Percentiles rank a stretch among this genome's conserved stretches.
These are phyloP conservation scores for Chloebia gouldiae DNA, from an alignment of 2,113 vertebrate genomes.

Conservation along the genomic window DNA sequence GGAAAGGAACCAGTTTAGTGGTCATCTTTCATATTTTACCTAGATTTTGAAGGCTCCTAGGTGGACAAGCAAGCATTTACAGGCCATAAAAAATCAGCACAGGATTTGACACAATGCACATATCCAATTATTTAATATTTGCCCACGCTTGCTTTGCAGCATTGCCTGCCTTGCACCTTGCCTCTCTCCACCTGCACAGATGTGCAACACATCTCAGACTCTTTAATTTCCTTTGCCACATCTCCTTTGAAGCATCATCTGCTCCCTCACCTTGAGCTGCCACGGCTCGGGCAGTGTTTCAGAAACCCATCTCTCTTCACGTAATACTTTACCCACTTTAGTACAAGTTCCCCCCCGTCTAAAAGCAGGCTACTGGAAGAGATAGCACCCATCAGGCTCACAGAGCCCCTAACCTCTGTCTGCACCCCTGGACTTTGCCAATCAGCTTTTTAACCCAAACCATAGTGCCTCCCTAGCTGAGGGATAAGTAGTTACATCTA, in stretches of 20 bases:
- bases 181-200: background rate
- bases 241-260: background rate
- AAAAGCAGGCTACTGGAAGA: background rate
- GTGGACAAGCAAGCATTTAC: background rate
- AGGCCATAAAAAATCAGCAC: background rate
- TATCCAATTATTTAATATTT: background rate
- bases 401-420: background rate
- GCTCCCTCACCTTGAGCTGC: background rate
- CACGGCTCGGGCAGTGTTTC: background rate
- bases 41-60: background rate
- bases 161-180: background rate
- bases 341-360: background rate
- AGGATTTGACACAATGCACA: background rate
- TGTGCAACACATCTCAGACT: background rate
- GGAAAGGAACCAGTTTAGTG: background rate
- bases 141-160: background rate
- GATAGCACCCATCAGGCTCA: background rate
- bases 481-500: slow-evolving; percentile 7
- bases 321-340: background rate
- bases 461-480: background rate
- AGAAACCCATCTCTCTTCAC: background rate
- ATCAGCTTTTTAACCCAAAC: background rate
- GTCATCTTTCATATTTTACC: background rate
- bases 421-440: background rate
- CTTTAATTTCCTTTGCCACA: background rate